A percentile compares a stretch with the other conserved stretches of the same genome.
These are phyloP conservation scores for Tricholauxania praeusta DNA, from an alignment of 2,888 invertebrate genomes.

Conservation along the genomic window DNA sequence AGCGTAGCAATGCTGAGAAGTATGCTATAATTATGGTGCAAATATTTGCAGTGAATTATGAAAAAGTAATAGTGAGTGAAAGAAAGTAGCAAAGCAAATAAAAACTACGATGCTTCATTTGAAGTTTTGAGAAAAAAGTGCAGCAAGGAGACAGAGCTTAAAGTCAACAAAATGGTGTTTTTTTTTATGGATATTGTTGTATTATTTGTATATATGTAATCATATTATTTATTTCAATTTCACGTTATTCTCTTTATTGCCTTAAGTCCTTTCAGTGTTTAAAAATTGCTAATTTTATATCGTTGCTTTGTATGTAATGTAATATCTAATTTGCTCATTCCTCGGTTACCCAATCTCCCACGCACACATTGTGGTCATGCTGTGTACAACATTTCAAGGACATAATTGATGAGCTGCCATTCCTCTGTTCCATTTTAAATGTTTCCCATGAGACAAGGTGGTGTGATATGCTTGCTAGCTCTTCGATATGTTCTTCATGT, in stretches of 20 bases:
- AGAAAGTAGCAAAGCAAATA: too few species aligned
- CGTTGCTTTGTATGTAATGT: neutral
- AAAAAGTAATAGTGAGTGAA: too few species aligned
- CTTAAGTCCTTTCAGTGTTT: neutral
- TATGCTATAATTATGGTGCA: conserved; percentile 8
- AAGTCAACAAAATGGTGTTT: neutral
- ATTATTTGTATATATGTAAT: too few species aligned
- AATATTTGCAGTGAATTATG: conserved; percentile 11
- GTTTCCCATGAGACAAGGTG: neutral
- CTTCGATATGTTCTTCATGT: conserved; percentile 3
- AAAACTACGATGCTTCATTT: neutral
- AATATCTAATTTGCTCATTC: neutral
- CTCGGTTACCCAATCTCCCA: neutral
- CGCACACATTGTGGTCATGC: neutral
- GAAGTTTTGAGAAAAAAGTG: neutral
- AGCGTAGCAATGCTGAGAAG: neutral
- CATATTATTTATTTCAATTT: too few species aligned
- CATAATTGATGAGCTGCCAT: conserved; percentile 5
- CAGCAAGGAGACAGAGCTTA: neutral
- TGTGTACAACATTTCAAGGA: conserved; percentile 5
- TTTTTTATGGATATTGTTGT: neutral
- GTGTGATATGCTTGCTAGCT: neutral
- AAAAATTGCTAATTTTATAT: conserved; percentile 3
- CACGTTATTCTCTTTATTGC: too few species aligned
- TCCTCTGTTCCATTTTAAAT: neutral